A percentile compares a stretch with the other conserved stretches of the same genome.
These are phyloP conservation scores for Melangyna quadrimaculata DNA, from an alignment of 2,888 invertebrate genomes.

Conservation along the genomic window DNA sequence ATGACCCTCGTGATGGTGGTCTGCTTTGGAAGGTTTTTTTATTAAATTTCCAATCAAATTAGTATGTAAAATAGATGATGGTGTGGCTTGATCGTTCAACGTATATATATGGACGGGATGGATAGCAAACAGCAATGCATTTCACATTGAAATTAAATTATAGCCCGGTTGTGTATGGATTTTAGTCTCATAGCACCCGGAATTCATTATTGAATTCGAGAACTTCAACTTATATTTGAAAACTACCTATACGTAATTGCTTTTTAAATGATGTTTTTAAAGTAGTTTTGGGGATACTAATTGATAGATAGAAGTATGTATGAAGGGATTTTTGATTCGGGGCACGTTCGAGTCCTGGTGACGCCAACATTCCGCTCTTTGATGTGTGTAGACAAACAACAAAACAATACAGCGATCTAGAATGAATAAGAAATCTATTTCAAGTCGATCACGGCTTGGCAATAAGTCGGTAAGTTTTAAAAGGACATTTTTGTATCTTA, in stretches of 20 bases:
- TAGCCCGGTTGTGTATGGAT: not conserved
- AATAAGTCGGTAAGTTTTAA: constrained; percentile 12
- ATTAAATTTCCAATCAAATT: constrained; percentile 33
- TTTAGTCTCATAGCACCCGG: constrained; percentile 50
- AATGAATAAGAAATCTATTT: constrained; percentile 18
- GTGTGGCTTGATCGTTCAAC: not conserved
- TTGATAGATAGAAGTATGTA: constrained; percentile 9
- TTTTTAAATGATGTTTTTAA: constrained; percentile 57
- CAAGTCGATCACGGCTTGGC: not conserved
- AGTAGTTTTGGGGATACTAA: constrained; percentile 55
- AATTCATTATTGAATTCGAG: constrained; percentile 40
- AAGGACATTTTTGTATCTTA: constrained; percentile 28
- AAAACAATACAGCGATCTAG: not conserved
- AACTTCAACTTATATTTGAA: constrained; percentile 20
- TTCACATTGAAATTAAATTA: constrained; percentile 28
- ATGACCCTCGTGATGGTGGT: constrained; percentile 53
- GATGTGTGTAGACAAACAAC: not conserved
- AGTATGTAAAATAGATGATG: constrained; percentile 67
- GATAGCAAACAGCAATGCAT: constrained; percentile 21
- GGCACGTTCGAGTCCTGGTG: constrained; percentile 63
- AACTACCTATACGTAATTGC: constrained; percentile 63
- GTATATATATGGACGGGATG: not conserved
- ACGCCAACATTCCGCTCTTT: constrained; percentile 59
- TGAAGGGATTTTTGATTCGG: constrained; percentile 14
- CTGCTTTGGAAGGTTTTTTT: constrained; percentile 13